Conservation (phyloP, 2,113 vertebrate genomes). For the Paramisgurnus dabryanus region DNA sequence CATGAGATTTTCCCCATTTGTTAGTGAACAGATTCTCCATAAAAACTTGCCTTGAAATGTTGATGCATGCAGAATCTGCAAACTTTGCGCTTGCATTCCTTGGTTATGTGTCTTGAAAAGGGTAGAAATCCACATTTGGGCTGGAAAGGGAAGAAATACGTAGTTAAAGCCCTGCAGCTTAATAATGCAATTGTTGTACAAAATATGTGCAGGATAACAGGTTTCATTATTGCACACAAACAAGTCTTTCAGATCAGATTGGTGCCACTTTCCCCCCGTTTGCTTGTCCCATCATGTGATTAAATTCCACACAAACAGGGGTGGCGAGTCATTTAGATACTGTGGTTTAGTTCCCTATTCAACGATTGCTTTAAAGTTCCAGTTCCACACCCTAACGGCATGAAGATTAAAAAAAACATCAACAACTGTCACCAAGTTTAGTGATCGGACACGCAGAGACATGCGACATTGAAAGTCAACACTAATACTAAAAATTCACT, state of each 20-base stretch:
- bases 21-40: not conserved
- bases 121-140: slow-evolving; percentile 98
- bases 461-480: not conserved
- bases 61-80: slow-evolving; percentile 98
- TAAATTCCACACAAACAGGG: slow-evolving; percentile 11
- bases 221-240: not conserved
- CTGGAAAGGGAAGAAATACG: slow-evolving; percentile 66
- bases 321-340: not conserved
- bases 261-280: not conserved
- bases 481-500: not conserved
- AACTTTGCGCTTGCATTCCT: slow-evolving; percentile 90
- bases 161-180: not conserved
- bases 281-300: slow-evolving; percentile 27
- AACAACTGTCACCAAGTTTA: not conserved
- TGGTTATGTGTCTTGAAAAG: slow-evolving; percentile 84
- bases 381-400: not conserved
- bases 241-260: slow-evolving; percentile 7
- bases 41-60: slow-evolving; percentile 80
- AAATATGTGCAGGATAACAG: not conserved
- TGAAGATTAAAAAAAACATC: not conserved
- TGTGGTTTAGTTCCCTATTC: slow-evolving; percentile 11
- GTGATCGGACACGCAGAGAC: not conserved
- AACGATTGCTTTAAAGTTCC: not conserved
- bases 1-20: no score
- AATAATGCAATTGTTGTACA: not conserved